phyloP scores from a whole-genome alignment of 2,888 invertebrate genomes.

The Sinopyrophorus schimmeli region DNA sequence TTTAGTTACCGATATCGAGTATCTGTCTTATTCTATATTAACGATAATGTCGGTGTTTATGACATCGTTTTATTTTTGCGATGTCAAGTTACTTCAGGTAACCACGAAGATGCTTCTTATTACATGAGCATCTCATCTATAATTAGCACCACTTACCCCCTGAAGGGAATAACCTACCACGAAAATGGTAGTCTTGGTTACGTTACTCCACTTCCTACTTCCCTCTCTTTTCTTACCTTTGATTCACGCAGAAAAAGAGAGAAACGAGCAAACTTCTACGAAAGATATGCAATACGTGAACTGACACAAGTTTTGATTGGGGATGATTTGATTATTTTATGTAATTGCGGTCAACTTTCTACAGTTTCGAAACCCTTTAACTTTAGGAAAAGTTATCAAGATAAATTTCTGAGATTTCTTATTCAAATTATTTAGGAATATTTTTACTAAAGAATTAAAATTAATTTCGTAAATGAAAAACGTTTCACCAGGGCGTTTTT shows the following conservation, averaged over 20 bases:
- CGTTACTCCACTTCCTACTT: background rate
- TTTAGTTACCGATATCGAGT: too few species aligned
- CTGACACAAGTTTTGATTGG: constrained; percentile 11
- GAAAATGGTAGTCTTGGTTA: constrained; percentile 4
- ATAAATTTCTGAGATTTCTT: too few species aligned
- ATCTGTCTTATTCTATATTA: too few species aligned
- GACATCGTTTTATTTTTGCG: constrained; percentile 3
- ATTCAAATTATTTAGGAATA: too few species aligned
- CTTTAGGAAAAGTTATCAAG: too few species aligned
- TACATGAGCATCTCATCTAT: constrained; percentile 17
- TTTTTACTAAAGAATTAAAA: too few species aligned
- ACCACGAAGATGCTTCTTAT: constrained; percentile 21
- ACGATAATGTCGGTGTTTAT: too few species aligned
- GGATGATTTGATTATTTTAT: constrained; percentile 9
- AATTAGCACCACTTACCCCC: constrained; percentile 18
- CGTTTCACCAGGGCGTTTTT: too few species aligned
- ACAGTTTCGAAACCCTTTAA: too few species aligned
- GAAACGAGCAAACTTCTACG: background rate
- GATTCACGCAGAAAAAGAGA: background rate
- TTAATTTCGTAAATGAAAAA: too few species aligned
- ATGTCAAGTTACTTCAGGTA: too few species aligned
- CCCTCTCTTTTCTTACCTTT: background rate
- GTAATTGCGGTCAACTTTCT: constrained; percentile 13
- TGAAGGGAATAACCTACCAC: constrained; percentile 22
- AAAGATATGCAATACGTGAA: constrained; percentile 6